A percentile compares a stretch with the other conserved stretches of the same genome.
Evolutionary conservation across 1,140 invertebrate genomes (phyloP).

Genomic region (Tyrophagus putrescentiae): DNA sequence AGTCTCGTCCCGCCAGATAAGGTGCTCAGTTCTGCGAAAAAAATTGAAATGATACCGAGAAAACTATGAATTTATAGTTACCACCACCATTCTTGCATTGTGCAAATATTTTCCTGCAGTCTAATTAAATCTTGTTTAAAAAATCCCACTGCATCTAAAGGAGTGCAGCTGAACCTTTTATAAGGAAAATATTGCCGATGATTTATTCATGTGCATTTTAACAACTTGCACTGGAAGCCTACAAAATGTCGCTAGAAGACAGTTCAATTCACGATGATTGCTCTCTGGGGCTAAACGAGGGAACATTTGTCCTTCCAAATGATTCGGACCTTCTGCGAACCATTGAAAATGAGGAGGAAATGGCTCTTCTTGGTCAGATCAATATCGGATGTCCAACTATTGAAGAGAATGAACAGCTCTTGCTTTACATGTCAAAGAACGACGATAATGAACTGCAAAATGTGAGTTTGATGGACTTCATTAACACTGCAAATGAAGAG

Average conservation of each 20-base stretch:
- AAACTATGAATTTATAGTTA: too few species aligned
- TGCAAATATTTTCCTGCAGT: not conserved
- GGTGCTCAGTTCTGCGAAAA: too few species aligned
- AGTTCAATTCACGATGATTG: not conserved
- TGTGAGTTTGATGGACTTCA: conserved; percentile 1
- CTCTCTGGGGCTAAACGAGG: not conserved
- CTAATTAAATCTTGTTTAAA: not conserved
- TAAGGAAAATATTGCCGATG: too few species aligned
- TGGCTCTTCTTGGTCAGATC: not conserved
- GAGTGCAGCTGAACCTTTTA: too few species aligned
- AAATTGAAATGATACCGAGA: too few species aligned
- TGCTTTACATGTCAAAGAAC: not conserved
- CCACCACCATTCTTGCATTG: not conserved
- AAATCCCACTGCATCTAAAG: too few species aligned
- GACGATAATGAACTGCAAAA: not conserved
- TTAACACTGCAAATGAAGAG: not conserved
- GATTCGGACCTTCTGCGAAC: not conserved
- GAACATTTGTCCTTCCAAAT: too few species aligned
- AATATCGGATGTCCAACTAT: not conserved
- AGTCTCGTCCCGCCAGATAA: too few species aligned
- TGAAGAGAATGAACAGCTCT: not conserved
- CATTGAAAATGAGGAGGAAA: not conserved
- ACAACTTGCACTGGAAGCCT: not conserved
- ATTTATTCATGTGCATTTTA: not conserved
- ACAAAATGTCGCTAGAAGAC: not conserved